Evolutionary conservation across 2,113 vertebrate genomes (phyloP), one percentile per base, ranked within the genome.

Genomic region (Semicossyphus pulcher): DNA sequence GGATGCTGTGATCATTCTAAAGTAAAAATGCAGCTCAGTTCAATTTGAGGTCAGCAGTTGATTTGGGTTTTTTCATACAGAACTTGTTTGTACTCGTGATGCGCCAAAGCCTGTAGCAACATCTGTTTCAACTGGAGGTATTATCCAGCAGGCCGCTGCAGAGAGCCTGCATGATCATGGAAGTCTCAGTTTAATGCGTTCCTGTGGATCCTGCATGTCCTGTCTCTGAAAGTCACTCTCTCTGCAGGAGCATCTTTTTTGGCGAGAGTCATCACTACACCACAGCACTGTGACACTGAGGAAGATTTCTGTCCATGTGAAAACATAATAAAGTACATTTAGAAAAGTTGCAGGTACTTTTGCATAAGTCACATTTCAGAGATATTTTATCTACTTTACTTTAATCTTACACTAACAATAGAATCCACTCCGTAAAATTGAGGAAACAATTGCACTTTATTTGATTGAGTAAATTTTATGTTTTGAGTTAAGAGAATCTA

Each of bases 161-260:
- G 7, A 63, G 47, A 76, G 20, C 34, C 52, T 16, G 47, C 31
- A 0, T 66, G 32, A 70, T 51, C 34, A 28, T 1, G 0, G 15
- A 61, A 48, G 72, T 76, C 15, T 36, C 39, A 67, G 71, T 64
- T 42, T 6, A 56, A 20, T 20, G 52, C 36, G 8, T 51, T 54
- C 42, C 36, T 60, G 44, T 58, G 48, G 45, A 57, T 65, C 32
- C 15, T 58, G 18, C 41, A 31, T 48, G 51, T 53, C 1, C 11
- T 16, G 25, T 53, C 26, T 21, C 15, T 52, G 21, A 51, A 75
- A 57, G 63, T 57, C 47, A 39, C 47, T 48, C 18, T 41, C 51
- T 56, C 37, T 21, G 28, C 45, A 58, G 51, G 56, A 32, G 1
- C 2, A 1, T 9, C 15, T 21, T 21, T 8, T n/a, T 29, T 52